Evolutionary conservation across 2,888 invertebrate species (phyloP).

Genomic region (Scaptomyza caliginosa): DNA sequence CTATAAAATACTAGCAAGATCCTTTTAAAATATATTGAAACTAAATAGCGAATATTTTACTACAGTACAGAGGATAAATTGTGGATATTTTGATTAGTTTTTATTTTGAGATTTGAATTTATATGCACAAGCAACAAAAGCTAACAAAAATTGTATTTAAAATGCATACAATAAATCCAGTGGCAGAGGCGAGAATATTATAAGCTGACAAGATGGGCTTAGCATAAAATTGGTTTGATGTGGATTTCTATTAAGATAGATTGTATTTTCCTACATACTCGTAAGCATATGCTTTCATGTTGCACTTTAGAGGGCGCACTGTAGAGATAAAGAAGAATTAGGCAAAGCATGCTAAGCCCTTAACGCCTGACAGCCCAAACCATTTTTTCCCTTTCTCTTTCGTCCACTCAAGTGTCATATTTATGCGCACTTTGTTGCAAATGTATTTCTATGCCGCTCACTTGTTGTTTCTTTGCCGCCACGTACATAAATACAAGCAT

Average conservation of each 20-base stretch:
- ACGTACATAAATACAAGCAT: neutral
- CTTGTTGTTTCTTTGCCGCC: conserved; percentile 30
- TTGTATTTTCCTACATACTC: conserved; percentile 19
- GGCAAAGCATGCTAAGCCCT: conserved; percentile 21
- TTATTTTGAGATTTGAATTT: conserved; percentile 40
- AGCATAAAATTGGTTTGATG: conserved; percentile 13
- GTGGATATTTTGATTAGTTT: conserved; percentile 1
- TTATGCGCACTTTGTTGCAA: conserved; percentile 59
- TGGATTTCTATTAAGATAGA: conserved; percentile 23
- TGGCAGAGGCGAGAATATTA: conserved; percentile 4
- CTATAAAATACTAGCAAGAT: conserved; percentile 11
- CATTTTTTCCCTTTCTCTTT: conserved; percentile 6
- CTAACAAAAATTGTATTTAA: conserved; percentile 1
- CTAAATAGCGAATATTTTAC: too few relatives aligned
- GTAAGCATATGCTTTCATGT: conserved; percentile 12
- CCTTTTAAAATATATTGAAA: too few relatives aligned
- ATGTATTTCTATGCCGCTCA: conserved; percentile 25
- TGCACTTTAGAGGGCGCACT: neutral
- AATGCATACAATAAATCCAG: conserved; percentile 4
- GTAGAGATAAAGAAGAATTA: neutral
- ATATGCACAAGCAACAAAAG: too few relatives aligned
- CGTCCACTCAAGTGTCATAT: conserved; percentile 46
- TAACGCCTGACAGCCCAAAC: conserved; percentile 23
- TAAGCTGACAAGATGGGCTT: conserved; percentile 18
- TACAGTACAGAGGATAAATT: neutral